Conservation (phyloP, 1,140 invertebrate species). For the Sipha flava region DNA sequence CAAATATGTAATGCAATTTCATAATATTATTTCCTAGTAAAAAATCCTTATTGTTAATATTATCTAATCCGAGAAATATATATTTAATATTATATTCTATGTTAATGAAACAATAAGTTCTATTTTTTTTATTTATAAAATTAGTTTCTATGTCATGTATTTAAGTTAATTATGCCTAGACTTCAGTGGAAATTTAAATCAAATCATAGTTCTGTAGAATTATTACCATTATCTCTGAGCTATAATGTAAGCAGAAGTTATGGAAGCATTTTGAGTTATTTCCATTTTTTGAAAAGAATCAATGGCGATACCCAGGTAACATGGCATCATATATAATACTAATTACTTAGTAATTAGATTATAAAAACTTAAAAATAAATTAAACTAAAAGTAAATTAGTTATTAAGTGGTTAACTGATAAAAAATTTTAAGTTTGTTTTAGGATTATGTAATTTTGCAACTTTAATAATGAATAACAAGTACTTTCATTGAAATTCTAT, state of each 20-base stretch:
- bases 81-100: not conserved
- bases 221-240: constrained; percentile 12
- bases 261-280: constrained; percentile 28
- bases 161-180: constrained; percentile 13
- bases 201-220: constrained; percentile 28
- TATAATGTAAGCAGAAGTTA: constrained; percentile 25
- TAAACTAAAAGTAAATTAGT: not conserved
- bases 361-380: not conserved
- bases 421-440: not conserved
- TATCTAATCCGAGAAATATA: not conserved
- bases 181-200: constrained; percentile 23
- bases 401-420: not conserved
- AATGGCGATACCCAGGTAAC: constrained; percentile 19
- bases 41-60: not conserved
- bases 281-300: constrained; percentile 30
- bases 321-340: not conserved
- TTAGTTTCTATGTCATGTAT: not conserved
- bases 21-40: not conserved
- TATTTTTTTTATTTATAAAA: not conserved
- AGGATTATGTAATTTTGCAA: constrained; percentile 4
- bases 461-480: constrained; percentile 6
- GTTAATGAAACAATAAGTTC: not conserved
- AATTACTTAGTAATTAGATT: not conserved
- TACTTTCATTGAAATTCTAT: not conserved
- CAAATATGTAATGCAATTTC: constrained; percentile 1